These are phyloP conservation scores for Mesoligia furuncula DNA, from an alignment of 2,888 invertebrate species.

Conservation along the genomic window DNA sequence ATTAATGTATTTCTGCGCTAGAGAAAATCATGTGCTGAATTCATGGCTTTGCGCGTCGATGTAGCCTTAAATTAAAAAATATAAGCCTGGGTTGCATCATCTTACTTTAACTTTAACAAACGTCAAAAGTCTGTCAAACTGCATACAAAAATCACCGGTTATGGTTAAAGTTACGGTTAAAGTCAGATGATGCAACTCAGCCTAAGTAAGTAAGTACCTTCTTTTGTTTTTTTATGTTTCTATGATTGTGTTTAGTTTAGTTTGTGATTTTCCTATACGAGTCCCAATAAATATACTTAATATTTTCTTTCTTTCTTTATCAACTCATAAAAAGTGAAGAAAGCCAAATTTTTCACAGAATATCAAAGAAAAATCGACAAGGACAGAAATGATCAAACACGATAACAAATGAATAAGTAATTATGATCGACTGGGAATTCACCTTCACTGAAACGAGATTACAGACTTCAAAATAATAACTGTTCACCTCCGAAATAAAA, in stretches of 20 bases:
- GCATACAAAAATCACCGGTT: too few relatives aligned
- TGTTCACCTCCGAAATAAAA: conserved; percentile 29
- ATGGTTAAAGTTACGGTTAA: too few relatives aligned
- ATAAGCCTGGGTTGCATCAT: too few relatives aligned
- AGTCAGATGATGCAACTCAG: too few relatives aligned
- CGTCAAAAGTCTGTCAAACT: too few relatives aligned
- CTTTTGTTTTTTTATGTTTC: background rate
- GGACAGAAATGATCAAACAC: background rate
- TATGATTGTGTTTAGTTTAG: background rate
- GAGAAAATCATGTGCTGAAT: too few relatives aligned
- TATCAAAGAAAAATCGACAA: background rate
- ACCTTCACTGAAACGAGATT: background rate
- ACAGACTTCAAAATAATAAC: conserved; percentile 10
- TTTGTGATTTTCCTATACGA: background rate
- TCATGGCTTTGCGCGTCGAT: too few relatives aligned
- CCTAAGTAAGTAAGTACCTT: too few relatives aligned
- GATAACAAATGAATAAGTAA: background rate
- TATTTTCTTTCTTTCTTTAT: background rate
- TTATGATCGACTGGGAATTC: background rate
- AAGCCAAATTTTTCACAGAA: background rate
- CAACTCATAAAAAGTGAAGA: background rate
- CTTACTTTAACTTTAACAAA: too few relatives aligned
- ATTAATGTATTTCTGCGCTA: too few relatives aligned
- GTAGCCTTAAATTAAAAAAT: too few relatives aligned
- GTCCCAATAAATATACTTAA: background rate